Percentiles rank a stretch among this genome's conserved stretches.
These are phyloP conservation scores for Chorisops tibialis DNA, from an alignment of 2,888 invertebrate genomes.

Conservation along the genomic window DNA sequence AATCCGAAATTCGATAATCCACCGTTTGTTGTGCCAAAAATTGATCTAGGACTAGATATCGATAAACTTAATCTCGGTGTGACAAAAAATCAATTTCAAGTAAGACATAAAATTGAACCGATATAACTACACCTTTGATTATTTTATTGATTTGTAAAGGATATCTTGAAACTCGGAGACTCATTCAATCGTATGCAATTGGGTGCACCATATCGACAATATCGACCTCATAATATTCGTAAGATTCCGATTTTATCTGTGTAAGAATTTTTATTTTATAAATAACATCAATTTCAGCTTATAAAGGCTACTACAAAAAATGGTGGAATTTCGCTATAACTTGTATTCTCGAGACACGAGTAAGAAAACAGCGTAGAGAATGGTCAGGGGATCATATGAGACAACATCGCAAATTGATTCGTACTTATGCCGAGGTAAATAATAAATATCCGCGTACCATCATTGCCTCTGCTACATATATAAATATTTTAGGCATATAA, in stretches of 20 bases:
- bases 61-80: slow-evolving; percentile 70
- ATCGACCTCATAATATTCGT: slow-evolving; percentile 56
- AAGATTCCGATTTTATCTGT: slow-evolving; percentile 52
- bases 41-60: slow-evolving; percentile 77
- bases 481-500: slow-evolving; percentile 60
- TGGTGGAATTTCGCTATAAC: slow-evolving; percentile 94
- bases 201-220: slow-evolving; percentile 48
- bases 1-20: slow-evolving; percentile 85
- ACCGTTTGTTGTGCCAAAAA: slow-evolving; percentile 82
- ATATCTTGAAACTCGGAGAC: slow-evolving; percentile 83
- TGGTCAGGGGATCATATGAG: slow-evolving; percentile 93
- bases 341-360: slow-evolving; percentile 76
- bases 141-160: slow-evolving; percentile 32
- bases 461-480: too few relatives aligned
- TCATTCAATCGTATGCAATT: slow-evolving; percentile 80
- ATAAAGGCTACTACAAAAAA: slow-evolving; percentile 54
- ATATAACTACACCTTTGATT: too few relatives aligned
- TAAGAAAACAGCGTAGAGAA: slow-evolving; percentile 66
- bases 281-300: slow-evolving; percentile 38
- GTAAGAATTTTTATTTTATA: too few relatives aligned
- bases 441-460: too few relatives aligned
- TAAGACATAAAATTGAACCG: slow-evolving; percentile 23
- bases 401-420: slow-evolving; percentile 69
- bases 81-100: slow-evolving; percentile 79
- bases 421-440: slow-evolving; percentile 60